Conservation (phyloP, 1,140 invertebrate species). For the Euschistus heros region DNA sequence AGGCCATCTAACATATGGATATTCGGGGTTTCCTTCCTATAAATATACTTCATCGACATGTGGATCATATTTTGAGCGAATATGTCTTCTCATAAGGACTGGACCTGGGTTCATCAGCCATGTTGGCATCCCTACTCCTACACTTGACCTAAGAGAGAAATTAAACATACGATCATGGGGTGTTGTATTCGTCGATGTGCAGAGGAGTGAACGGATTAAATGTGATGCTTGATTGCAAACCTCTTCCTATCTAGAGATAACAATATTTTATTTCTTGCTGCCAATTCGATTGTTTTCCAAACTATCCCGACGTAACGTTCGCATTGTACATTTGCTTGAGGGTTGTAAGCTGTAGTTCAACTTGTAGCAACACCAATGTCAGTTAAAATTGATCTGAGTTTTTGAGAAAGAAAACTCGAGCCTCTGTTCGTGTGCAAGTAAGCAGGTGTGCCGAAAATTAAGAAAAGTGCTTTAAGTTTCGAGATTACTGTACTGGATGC, state of each 20-base stretch:
- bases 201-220: neutral
- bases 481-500: conserved; percentile 27
- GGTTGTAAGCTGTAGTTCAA: conserved; percentile 23
- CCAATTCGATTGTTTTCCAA: conserved; percentile 27
- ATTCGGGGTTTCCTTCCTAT: neutral
- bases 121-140: neutral
- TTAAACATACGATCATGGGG: conserved; percentile 9
- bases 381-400: conserved; percentile 23
- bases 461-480: too few species aligned
- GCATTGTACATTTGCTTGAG: conserved; percentile 24
- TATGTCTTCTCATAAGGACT: conserved; percentile 1
- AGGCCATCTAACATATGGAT: neutral
- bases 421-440: conserved; percentile 29
- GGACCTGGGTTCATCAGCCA: too few species aligned
- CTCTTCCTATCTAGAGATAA: conserved; percentile 16
- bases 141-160: neutral
- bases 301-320: neutral
- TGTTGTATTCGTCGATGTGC: conserved; percentile 7
- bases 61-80: neutral
- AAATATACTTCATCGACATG: neutral
- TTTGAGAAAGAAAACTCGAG: conserved; percentile 28
- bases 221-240: conserved; percentile 2
- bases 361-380: conserved; percentile 23
- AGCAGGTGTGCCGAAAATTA: conserved; percentile 27
- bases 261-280: conserved; percentile 15